These are phyloP conservation scores for Styela clava DNA, from an alignment of 23 tunicate species.

Conservation along the genomic window DNA sequence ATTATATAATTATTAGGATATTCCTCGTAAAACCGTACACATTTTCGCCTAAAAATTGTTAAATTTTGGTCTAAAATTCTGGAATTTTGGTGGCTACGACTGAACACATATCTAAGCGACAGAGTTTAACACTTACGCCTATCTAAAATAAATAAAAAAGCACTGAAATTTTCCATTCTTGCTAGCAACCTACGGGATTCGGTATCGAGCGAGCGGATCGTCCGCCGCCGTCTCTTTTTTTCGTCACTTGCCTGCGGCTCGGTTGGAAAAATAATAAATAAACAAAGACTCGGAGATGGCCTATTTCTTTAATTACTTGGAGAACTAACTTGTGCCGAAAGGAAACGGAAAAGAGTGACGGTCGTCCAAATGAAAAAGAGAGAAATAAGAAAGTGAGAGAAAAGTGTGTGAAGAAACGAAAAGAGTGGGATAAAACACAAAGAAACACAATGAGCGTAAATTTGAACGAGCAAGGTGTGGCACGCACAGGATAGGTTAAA, in stretches of 20 bases:
- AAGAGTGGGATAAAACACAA: neutral
- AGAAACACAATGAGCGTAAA: neutral
- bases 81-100: neutral
- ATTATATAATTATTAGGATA: too few relatives aligned
- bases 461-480: neutral
- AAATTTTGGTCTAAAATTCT: neutral
- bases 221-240: neutral
- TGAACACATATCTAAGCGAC: neutral
- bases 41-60: neutral
- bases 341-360: neutral
- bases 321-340: neutral
- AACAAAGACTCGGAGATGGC: neutral
- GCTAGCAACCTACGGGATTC: neutral
- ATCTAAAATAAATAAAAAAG: neutral
- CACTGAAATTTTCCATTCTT: neutral
- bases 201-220: neutral
- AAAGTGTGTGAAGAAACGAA: neutral
- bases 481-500: neutral
- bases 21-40: neutral
- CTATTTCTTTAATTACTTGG: neutral
- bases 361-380: neutral
- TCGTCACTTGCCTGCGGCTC: neutral
- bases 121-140: neutral
- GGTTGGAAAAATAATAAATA: neutral
- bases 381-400: neutral